phyloP scores from a whole-genome alignment of 2,888 invertebrate species.

The Rotaria sp. region DNA sequence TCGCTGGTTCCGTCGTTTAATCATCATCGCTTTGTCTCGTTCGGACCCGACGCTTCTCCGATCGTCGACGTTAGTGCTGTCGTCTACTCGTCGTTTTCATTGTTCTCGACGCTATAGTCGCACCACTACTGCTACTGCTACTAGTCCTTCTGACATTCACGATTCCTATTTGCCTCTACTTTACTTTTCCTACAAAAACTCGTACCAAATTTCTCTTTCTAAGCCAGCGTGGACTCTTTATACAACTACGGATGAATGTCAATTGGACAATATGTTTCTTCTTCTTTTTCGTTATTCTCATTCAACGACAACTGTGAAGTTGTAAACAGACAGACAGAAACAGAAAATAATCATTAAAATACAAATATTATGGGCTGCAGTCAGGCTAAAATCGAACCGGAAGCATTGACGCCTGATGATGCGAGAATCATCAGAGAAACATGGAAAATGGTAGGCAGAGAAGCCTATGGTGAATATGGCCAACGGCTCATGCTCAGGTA shows the following conservation, averaged over 20 bases:
- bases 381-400: not conserved
- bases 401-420: slow-evolving; percentile 23
- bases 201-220: not conserved
- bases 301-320: not conserved
- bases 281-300: not conserved
- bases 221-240: not conserved
- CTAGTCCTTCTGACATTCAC: slow-evolving; percentile 2
- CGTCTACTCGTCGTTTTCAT: not conserved
- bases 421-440: slow-evolving; percentile 23
- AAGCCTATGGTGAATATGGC: slow-evolving; percentile 19
- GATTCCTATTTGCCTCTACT: not conserved
- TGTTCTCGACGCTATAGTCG: not conserved
- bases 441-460: slow-evolving; percentile 26
- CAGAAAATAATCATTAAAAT: not conserved
- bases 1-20: not conserved
- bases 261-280: not conserved
- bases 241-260: not conserved
- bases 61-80: not conserved
- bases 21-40: not conserved
- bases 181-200: not conserved
- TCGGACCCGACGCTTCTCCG: not conserved
- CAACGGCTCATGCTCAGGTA: slow-evolving; percentile 16
- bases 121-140: not conserved
- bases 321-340: not conserved
- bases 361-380: not conserved